phyloP scores from a whole-genome alignment of 2,888 invertebrate genomes.

The Formica aserva region DNA sequence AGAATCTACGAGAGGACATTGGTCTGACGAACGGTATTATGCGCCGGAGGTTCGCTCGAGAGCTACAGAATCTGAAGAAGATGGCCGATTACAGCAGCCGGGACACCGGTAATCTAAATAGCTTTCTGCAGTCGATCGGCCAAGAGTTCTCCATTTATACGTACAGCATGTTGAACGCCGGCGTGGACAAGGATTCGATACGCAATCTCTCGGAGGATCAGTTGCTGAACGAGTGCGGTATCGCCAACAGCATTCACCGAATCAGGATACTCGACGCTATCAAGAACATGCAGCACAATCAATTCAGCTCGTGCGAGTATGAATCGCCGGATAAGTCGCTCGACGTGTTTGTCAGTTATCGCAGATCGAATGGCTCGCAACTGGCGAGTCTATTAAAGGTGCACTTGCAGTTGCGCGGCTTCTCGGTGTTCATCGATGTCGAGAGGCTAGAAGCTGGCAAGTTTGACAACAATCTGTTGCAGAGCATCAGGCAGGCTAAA shows the following conservation, averaged over 20 bases:
- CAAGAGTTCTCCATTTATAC: constrained; percentile 98
- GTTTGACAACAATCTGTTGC: constrained; percentile 98
- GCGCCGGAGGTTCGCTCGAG: constrained; percentile 96
- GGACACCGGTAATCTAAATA: constrained; percentile 96
- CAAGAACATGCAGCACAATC: constrained; percentile 86
- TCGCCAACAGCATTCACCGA: constrained; percentile 97
- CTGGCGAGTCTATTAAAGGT: constrained; percentile 98
- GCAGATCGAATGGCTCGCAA: constrained; percentile 98
- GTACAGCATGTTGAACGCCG: constrained; percentile 97
- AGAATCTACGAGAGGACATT: constrained; percentile 96
- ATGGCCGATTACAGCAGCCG: constrained; percentile 98
- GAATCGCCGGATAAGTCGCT: constrained; percentile 95
- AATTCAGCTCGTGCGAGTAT: constrained; percentile 84
- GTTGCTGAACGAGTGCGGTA: constrained; percentile 95
- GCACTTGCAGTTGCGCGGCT: constrained; percentile 97
- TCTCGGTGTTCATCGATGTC: constrained; percentile 99
- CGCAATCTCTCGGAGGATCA: constrained; percentile 96
- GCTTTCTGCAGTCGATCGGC: constrained; percentile 93
- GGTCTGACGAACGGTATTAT: constrained; percentile 97
- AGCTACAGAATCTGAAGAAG: constrained; percentile 96
- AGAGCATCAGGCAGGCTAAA: constrained; percentile 98
- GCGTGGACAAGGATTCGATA: constrained; percentile 96
- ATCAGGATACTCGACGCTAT: constrained; percentile 96
- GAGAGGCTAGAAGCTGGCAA: constrained; percentile 99
- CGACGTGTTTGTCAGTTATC: constrained; percentile 99